Evolutionary conservation across 2,888 invertebrate species (phyloP).

Genomic region (Allygus modestus): DNA sequence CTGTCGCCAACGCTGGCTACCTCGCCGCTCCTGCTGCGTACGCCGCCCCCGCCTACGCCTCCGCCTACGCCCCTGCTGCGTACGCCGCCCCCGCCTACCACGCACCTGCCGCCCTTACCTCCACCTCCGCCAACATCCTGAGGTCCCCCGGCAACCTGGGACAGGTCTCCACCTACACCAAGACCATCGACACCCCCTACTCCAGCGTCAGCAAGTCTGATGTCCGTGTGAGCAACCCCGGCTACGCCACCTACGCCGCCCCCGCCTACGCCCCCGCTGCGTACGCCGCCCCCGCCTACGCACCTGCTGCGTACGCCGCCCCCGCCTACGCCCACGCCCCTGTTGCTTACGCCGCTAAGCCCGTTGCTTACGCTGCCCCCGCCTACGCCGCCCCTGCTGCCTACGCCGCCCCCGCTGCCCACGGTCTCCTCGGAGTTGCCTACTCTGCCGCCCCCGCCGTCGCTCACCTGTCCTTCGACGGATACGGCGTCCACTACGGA

Average conservation of each 20-base stretch:
- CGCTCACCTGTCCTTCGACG: slow-evolving; percentile 61
- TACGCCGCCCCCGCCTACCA: slow-evolving; percentile 72
- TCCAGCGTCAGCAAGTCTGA: slow-evolving; percentile 80
- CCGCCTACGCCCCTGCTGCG: slow-evolving; percentile 72
- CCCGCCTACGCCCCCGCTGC: slow-evolving; percentile 76
- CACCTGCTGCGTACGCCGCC: slow-evolving; percentile 75
- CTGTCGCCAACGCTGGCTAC: slow-evolving; percentile 62
- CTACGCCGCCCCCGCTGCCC: slow-evolving; percentile 63
- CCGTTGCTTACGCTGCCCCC: slow-evolving; percentile 60
- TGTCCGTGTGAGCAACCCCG: slow-evolving; percentile 79
- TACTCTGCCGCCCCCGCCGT: slow-evolving; percentile 69
- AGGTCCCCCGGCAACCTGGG: slow-evolving; percentile 83
- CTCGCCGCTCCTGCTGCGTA: slow-evolving; percentile 64
- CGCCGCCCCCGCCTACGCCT: slow-evolving; percentile 72
- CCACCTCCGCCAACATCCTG: slow-evolving; percentile 80
- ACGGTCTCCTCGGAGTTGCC: slow-evolving; percentile 68
- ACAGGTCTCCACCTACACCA: slow-evolving; percentile 78
- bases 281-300: slow-evolving; percentile 68
- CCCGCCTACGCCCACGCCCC: slow-evolving; percentile 66
- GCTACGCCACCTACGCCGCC: slow-evolving; percentile 75
- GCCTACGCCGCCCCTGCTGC: slow-evolving; percentile 63
- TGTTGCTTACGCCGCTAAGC: slow-evolving; percentile 61
- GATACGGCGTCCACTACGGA: slow-evolving; percentile 59
- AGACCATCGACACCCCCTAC: slow-evolving; percentile 80
- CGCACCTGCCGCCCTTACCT: slow-evolving; percentile 75